phyloP scores from a whole-genome alignment of 2,888 invertebrate genomes.

The Eilema griseolum region DNA sequence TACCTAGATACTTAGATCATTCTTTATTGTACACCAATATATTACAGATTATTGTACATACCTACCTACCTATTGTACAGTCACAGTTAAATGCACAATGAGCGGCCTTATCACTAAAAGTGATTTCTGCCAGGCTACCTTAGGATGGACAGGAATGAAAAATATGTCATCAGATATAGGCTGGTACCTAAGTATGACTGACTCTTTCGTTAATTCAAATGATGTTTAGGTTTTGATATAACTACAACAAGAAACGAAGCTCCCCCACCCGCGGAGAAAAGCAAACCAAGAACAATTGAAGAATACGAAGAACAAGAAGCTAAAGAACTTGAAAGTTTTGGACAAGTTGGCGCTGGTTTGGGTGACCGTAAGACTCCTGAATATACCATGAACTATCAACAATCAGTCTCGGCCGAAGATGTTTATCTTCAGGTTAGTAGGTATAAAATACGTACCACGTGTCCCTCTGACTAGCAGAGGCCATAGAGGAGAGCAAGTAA shows the following conservation, averaged over 20 bases:
- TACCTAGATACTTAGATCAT: no score
- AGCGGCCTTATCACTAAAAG: no score
- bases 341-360: slow-evolving; percentile 73
- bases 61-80: no score
- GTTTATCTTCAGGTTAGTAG: slow-evolving; percentile 91
- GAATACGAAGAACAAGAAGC: slow-evolving; percentile 84
- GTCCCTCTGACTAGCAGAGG: not conserved
- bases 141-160: no score
- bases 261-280: slow-evolving; percentile 50
- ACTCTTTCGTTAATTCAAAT: not conserved
- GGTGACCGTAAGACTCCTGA: slow-evolving; percentile 90
- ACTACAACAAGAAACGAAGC: slow-evolving; percentile 68
- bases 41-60: no score
- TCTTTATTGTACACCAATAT: no score
- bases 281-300: slow-evolving; percentile 72
- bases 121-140: no score
- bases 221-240: slow-evolving; percentile 69
- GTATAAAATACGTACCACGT: not conserved
- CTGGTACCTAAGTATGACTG: not conserved
- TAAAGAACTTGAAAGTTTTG: slow-evolving; percentile 82
- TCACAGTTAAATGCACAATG: no score
- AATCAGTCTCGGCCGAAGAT: slow-evolving; percentile 94
- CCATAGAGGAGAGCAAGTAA: not conserved
- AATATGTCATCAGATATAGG: no score
- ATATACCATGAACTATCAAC: slow-evolving; percentile 94